A percentile compares a stretch with the other conserved stretches of the same genome.
Conservation (phyloP, 2,113 vertebrate genomes). For the Bufo gargarizans region DNA sequence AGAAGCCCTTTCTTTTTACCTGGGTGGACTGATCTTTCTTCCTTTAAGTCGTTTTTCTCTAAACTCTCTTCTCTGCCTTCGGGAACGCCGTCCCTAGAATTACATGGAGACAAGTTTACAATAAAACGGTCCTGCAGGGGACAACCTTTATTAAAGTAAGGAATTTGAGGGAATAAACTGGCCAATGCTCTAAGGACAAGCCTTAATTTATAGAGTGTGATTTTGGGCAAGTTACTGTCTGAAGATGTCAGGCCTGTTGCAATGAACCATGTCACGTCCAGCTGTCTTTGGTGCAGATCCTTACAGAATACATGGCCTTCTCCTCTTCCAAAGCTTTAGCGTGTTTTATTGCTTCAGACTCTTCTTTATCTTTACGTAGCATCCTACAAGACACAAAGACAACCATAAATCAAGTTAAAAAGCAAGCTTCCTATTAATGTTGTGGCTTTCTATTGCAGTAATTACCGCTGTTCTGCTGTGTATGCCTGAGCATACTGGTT, state of each 20-base stretch:
- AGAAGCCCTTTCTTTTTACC: conserved; percentile 70
- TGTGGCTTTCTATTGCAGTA: not conserved
- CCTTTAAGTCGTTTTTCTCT: conserved; percentile 93
- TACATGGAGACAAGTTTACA: conserved; percentile 4
- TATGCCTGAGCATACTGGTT: too few relatives aligned
- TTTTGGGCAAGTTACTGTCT: not conserved
- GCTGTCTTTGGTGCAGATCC: conserved; percentile 59
- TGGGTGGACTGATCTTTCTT: conserved; percentile 94
- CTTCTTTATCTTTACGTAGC: conserved; percentile 95
- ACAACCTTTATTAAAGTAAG: not conserved
- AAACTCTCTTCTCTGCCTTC: conserved; percentile 92
- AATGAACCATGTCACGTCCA: conserved; percentile 40
- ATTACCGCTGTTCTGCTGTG: not conserved
- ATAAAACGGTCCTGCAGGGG: not conserved
- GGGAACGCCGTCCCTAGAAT: conserved; percentile 87
- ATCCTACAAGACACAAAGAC: conserved; percentile 73
- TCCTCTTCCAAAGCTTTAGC: conserved; percentile 96
- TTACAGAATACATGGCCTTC: conserved; percentile 98
- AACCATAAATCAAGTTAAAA: not conserved
- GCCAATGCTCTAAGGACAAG: not conserved
- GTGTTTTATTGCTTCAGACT: conserved; percentile 94
- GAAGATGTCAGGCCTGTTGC: not conserved
- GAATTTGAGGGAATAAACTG: not conserved
- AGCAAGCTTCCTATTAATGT: not conserved
- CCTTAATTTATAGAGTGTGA: not conserved